Conservation (phyloP, 2,797 vertebrate genomes). For the Helarctos malayanus region DNA sequence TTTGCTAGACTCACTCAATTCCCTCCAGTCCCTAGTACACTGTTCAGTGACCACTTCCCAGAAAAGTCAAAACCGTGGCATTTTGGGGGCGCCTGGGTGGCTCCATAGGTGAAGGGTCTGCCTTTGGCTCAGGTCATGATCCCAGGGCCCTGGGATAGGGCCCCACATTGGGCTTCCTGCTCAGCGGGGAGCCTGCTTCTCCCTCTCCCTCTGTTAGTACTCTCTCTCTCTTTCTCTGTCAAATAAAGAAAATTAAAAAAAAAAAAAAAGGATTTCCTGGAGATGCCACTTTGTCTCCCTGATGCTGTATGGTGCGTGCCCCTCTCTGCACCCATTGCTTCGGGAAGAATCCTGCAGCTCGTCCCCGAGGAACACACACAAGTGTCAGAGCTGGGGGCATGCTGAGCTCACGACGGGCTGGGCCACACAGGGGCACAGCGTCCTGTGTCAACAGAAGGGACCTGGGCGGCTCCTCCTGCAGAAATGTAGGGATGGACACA, state of each 20-base stretch:
- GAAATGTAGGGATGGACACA: background rate
- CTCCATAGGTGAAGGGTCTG: too few relatives aligned
- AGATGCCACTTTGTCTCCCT: background rate
- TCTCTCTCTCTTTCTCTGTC: too few relatives aligned
- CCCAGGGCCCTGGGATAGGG: too few relatives aligned
- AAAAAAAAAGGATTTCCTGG: background rate
- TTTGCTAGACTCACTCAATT: background rate
- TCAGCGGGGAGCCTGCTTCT: too few relatives aligned
- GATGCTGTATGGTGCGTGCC: background rate
- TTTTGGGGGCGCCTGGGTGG: too few relatives aligned
- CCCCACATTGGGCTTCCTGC: too few relatives aligned
- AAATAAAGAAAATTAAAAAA: too few relatives aligned
- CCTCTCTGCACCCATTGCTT: background rate
- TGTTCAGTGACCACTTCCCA: background rate
- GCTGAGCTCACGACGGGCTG: fast-evolving
- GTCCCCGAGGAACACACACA: background rate
- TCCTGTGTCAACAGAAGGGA: background rate
- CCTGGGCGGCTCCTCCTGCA: fast-evolving
- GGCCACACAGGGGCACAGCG: fast-evolving
- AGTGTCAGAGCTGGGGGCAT: background rate
- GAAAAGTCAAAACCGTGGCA: background rate
- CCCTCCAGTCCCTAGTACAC: background rate
- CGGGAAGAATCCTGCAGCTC: fast-evolving
- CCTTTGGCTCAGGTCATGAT: too few relatives aligned
- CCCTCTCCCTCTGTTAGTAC: too few relatives aligned